phyloP scores from a whole-genome alignment of 2,113 vertebrate species.

The Siphamia tubifer region DNA sequence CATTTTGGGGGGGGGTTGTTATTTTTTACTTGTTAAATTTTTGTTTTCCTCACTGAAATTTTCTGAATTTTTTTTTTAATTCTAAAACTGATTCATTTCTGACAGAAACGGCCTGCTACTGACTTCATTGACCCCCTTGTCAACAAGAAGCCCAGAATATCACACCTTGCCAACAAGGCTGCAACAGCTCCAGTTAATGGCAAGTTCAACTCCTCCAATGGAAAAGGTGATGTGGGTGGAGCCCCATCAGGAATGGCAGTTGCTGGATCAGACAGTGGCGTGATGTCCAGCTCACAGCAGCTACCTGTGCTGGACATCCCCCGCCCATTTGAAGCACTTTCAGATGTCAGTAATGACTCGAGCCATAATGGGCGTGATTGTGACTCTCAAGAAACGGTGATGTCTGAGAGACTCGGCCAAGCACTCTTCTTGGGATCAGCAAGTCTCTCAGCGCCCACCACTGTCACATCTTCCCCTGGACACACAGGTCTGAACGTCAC shows the following conservation, averaged over 20 bases:
- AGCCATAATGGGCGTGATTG: conserved; percentile 88
- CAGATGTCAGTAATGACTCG: conserved; percentile 90
- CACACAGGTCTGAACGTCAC: conserved; percentile 46
- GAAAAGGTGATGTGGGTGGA: conserved; percentile 77
- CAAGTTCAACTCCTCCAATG: conserved; percentile 81
- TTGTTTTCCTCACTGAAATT: no score
- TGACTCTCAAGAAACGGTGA: conserved; percentile 77
- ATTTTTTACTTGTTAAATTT: no score
- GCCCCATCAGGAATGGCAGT: conserved; percentile 13
- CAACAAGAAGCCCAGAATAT: conserved; percentile 94
- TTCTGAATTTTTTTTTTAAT: neutral
- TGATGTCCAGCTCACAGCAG: conserved; percentile 69
- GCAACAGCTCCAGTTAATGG: conserved; percentile 85
- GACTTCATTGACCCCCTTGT: conserved; percentile 92
- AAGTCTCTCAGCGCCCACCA: neutral
- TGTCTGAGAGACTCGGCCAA: conserved; percentile 77
- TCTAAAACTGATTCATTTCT: neutral
- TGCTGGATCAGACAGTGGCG: conserved; percentile 44
- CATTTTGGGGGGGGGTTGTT: no score
- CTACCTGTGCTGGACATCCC: conserved; percentile 82
- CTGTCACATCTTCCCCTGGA: conserved; percentile 38
- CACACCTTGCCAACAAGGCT: conserved; percentile 85
- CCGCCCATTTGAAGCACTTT: conserved; percentile 85
- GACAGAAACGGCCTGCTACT: conserved; percentile 86
- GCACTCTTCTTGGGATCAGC: conserved; percentile 56